Conservation (phyloP, 2,113 vertebrate genomes). For the Todiramphus chloris region DNA sequence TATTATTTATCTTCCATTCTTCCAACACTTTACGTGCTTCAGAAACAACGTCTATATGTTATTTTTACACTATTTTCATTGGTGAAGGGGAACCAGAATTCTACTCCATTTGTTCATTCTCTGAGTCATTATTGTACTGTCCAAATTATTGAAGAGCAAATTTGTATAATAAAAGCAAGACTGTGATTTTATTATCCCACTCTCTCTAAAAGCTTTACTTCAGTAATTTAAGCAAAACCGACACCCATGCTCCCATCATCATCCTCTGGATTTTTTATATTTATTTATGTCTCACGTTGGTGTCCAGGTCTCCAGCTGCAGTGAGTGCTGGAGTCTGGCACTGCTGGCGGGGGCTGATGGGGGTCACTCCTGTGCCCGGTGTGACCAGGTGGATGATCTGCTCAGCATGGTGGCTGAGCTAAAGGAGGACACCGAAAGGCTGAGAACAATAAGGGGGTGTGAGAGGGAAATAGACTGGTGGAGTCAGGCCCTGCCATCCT, state of each 20-base stretch:
- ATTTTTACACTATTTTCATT: background rate
- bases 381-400: too few species aligned
- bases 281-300: too few species aligned
- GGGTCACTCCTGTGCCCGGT: too few species aligned
- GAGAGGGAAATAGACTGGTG: too few species aligned
- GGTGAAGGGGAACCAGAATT: background rate
- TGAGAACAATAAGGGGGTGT: too few species aligned
- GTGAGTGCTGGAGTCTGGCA: too few species aligned
- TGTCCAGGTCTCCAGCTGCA: too few species aligned
- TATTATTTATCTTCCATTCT: background rate
- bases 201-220: background rate
- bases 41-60: background rate
- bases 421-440: too few species aligned
- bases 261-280: background rate
- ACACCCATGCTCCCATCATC: background rate
- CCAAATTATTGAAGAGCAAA: background rate
- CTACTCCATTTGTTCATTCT: background rate
- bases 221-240: background rate
- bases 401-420: too few species aligned
- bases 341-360: too few species aligned
- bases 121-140: background rate
- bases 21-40: background rate
- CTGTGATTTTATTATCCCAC: background rate
- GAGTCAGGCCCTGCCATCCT: too few species aligned
- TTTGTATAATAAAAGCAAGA: background rate